These are phyloP conservation scores for Pristionchus maxplancki DNA, from an alignment of 2,888 invertebrate genomes.

Conservation along the genomic window DNA sequence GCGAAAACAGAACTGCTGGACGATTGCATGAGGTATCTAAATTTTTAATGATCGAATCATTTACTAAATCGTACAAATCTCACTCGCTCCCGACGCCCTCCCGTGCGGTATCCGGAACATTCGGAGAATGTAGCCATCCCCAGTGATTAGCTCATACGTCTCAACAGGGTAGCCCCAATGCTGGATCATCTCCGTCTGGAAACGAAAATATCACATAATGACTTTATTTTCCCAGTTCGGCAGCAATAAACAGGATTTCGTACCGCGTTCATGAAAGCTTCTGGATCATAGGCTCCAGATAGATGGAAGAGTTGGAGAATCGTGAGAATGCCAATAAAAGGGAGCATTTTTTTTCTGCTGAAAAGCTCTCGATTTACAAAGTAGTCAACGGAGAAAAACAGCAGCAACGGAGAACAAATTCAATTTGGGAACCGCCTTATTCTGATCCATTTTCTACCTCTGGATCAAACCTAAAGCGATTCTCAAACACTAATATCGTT, in stretches of 20 bases:
- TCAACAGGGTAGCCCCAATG: slow-evolving; percentile 20
- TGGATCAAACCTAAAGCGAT: neutral
- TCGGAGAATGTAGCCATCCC: neutral
- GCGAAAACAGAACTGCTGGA: neutral
- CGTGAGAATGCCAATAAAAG: neutral
- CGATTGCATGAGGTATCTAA: neutral
- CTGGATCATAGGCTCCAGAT: neutral
- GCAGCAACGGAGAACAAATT: neutral
- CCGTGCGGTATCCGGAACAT: neutral
- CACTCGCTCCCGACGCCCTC: neutral
- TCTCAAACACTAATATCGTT: neutral
- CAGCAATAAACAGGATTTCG: neutral
- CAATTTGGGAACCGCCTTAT: neutral
- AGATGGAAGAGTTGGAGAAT: neutral
- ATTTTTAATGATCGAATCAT: neutral
- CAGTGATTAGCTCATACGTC: neutral
- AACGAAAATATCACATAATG: too few relatives aligned
- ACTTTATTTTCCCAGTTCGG: too few relatives aligned
- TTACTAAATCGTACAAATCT: neutral
- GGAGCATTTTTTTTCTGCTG: neutral
- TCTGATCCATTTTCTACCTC: neutral
- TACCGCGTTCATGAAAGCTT: slow-evolving; percentile 16
- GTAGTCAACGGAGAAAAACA: neutral
- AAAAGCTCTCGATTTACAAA: neutral
- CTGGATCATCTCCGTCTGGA: slow-evolving; percentile 31